Conservation (phyloP, 2,888 invertebrate species). For the Chaetoderma sp. region DNA sequence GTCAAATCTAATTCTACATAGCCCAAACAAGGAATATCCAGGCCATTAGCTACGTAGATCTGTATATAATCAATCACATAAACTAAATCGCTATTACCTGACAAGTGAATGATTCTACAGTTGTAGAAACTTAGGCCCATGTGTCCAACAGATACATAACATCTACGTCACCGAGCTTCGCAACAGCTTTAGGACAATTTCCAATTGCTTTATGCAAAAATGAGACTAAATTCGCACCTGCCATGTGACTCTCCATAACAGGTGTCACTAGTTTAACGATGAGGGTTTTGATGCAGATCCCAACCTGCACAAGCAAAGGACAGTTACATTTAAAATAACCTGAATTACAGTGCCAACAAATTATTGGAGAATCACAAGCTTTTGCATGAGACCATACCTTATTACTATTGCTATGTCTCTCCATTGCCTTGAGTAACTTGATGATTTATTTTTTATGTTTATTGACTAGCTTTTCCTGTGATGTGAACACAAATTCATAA, state of each 20-base stretch:
- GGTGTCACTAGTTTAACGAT: background rate
- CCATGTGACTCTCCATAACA: slow-evolving; percentile 19
- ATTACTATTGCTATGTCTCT: too few relatives aligned
- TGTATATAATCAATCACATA: background rate
- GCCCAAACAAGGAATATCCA: background rate
- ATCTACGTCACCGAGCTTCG: background rate
- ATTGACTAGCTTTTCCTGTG: too few relatives aligned
- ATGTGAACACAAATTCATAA: too few relatives aligned
- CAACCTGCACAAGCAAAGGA: too few relatives aligned
- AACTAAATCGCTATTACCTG: background rate
- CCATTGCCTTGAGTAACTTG: too few relatives aligned
- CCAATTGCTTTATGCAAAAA: slow-evolving; percentile 19
- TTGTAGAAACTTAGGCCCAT: background rate
- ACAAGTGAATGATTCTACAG: background rate
- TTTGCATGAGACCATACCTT: too few relatives aligned
- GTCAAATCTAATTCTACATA: background rate
- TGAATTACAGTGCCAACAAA: too few relatives aligned
- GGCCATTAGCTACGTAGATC: background rate
- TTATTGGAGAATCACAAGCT: too few relatives aligned
- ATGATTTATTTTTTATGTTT: too few relatives aligned
- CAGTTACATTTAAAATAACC: too few relatives aligned
- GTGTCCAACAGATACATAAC: slow-evolving; percentile 6
- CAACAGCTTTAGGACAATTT: slow-evolving; percentile 17
- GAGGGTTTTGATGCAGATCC: too few relatives aligned
- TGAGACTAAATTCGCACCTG: slow-evolving; percentile 17